Conservation (phyloP, 2,888 invertebrate species). For the Chymomyza caudatula region DNA sequence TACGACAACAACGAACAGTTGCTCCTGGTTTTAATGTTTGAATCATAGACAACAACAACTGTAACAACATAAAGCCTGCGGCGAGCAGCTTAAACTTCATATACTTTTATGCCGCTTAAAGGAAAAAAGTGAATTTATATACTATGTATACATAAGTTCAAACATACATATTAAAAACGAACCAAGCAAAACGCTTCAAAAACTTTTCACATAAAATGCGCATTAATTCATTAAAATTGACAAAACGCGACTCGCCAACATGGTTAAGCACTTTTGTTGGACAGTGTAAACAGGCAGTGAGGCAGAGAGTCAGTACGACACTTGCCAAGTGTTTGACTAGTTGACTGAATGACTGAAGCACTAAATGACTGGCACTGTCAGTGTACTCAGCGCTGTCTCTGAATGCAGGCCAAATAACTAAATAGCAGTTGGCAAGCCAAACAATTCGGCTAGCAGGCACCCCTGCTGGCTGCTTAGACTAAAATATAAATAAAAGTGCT, state of each 20-base stretch:
- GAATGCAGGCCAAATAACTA: slow-evolving; percentile 64
- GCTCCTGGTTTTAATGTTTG: slow-evolving; percentile 49
- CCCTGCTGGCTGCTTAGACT: slow-evolving; percentile 28
- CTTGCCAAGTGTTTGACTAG: slow-evolving; percentile 29
- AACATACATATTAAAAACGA: not conserved
- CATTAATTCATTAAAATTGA: slow-evolving; percentile 73
- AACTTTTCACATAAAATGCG: slow-evolving; percentile 71
- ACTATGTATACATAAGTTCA: too few species aligned
- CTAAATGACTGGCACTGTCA: slow-evolving; percentile 34
- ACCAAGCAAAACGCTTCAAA: slow-evolving; percentile 6
- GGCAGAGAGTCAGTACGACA: too few species aligned
- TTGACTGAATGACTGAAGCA: slow-evolving; percentile 23
- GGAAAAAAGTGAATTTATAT: not conserved
- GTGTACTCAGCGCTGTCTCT: slow-evolving; percentile 55
- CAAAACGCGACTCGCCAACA: slow-evolving; percentile 64
- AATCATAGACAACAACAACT: slow-evolving; percentile 54
- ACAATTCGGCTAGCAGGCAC: not conserved
- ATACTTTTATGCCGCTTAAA: slow-evolving; percentile 44
- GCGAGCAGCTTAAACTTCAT: slow-evolving; percentile 55
- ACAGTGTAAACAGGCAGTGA: slow-evolving; percentile 17
- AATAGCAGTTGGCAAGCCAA: not conserved
- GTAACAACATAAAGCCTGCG: not conserved
- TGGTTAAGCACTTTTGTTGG: slow-evolving; percentile 42
- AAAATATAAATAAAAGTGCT: slow-evolving; percentile 61
- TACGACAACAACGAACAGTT: not conserved